Evolutionary conservation across 2,888 invertebrate genomes (phyloP).

Genomic region (Erynnis tages): DNA sequence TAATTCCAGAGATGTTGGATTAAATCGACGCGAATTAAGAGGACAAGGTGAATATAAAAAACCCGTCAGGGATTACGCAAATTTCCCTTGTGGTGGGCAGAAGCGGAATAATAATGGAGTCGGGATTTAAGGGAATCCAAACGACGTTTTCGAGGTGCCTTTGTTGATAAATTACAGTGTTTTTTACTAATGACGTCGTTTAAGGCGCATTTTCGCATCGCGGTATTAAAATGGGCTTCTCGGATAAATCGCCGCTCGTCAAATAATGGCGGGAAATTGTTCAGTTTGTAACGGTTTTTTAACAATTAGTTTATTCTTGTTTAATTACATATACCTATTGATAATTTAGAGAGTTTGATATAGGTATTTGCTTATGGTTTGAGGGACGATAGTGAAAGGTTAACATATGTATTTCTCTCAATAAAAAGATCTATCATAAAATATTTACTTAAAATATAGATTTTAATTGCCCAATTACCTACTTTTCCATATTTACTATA

Average conservation of each 20-base stretch:
- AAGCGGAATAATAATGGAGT: slow-evolving; percentile 67
- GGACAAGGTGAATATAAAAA: slow-evolving; percentile 45
- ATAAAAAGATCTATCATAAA: too few species aligned
- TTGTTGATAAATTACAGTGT: slow-evolving; percentile 73
- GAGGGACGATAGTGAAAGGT: too few species aligned
- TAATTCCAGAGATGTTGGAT: slow-evolving; percentile 27
- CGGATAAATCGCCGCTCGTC: slow-evolving; percentile 10
- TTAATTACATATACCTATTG: background rate
- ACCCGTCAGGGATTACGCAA: slow-evolving; percentile 59
- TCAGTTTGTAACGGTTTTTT: slow-evolving; percentile 5
- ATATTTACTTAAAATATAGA: too few species aligned
- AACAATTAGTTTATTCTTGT: background rate
- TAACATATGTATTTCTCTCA: too few species aligned
- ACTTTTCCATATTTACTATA: too few species aligned
- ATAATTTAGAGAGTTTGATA: background rate
- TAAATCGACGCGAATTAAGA: slow-evolving; percentile 36
- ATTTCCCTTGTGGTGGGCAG: slow-evolving; percentile 61
- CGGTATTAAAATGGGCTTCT: slow-evolving; percentile 13
- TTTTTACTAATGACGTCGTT: slow-evolving; percentile 63
- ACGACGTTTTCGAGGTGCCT: slow-evolving; percentile 55
- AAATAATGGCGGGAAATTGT: slow-evolving; percentile 7
- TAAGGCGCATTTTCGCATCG: slow-evolving; percentile 45
- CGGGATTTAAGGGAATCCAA: slow-evolving; percentile 57
- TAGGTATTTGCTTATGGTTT: too few species aligned
- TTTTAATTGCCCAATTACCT: too few species aligned